Evolutionary conservation across 2,888 invertebrate species (phyloP).

Genomic region (Eudemis profundana): DNA sequence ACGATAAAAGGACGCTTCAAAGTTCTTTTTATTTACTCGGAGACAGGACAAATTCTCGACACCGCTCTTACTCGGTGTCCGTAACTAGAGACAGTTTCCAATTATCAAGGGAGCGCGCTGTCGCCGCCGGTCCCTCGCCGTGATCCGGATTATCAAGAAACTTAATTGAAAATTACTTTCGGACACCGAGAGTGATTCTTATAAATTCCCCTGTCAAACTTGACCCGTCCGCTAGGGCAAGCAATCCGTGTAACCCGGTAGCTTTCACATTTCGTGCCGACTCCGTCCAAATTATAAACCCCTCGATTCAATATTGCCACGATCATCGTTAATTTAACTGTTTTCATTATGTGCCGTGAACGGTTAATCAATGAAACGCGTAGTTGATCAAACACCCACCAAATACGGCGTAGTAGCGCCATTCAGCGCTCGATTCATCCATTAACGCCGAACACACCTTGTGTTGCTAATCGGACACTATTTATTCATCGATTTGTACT

Average conservation of each 20-base stretch:
- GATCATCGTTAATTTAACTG: slow-evolving; percentile 53
- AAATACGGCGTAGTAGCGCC: slow-evolving; percentile 66
- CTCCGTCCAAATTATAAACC: slow-evolving; percentile 44
- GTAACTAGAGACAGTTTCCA: slow-evolving; percentile 74
- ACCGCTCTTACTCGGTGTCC: slow-evolving; percentile 65
- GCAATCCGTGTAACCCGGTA: slow-evolving; percentile 65
- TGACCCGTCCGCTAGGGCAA: slow-evolving; percentile 61
- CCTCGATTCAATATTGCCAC: slow-evolving; percentile 35
- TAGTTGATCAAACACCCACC: slow-evolving; percentile 64
- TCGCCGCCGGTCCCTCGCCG: slow-evolving; percentile 64
- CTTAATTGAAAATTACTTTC: slow-evolving; percentile 82
- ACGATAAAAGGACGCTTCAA: slow-evolving; percentile 2
- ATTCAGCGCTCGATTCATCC: slow-evolving; percentile 70
- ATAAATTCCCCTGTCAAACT: slow-evolving; percentile 73
- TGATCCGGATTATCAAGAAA: slow-evolving; percentile 82
- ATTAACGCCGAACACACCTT: slow-evolving; percentile 71
- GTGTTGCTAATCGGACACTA: slow-evolving; percentile 74
- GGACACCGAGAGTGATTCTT: slow-evolving; percentile 70
- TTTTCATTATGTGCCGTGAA: slow-evolving; percentile 57
- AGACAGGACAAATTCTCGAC: slow-evolving; percentile 26
- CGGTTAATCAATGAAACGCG: slow-evolving; percentile 66
- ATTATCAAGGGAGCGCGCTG: slow-evolving; percentile 69
- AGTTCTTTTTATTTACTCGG: slow-evolving; percentile 12
- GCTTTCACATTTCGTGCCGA: slow-evolving; percentile 61
- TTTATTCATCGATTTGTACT: slow-evolving; percentile 81